Evolutionary conservation across 2,797 vertebrate genomes (phyloP), one percentile per base, ranked within the genome.

Genomic region (Muscicapa comitata): DNA sequence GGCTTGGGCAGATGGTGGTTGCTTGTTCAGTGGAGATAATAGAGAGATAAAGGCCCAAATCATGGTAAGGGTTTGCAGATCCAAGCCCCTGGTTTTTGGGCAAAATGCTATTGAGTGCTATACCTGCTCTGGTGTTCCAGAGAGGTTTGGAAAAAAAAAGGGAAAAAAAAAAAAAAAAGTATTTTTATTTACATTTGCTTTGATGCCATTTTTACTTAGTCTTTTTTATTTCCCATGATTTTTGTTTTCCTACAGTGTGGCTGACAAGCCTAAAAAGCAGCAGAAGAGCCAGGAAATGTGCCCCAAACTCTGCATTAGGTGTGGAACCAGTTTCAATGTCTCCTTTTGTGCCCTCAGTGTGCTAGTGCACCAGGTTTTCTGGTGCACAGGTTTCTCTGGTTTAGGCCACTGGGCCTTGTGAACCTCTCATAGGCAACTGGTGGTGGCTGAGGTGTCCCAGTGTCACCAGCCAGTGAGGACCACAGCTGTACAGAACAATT

Each of bases 221-320:
- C 92, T 96, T 97, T 96, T 97, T 95, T 96, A 94, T 95, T 97
- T 94, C 92, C 97, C 96, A 96, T 96, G 94, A 40, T 97, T 97
- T 97, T 95, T 97, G 96, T 97, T 97, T 97, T 96, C 96, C 95
- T 96, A 96, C 95, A 97, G 97, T 96, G 93, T 97, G 97, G 96
- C 97, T 97, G 96, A 96, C 96, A 97, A 97, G 95, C 97, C 97
- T 96, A 96, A 96, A 97, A 97, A 95, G 97, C 97, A 97, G 96
- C 96, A 97, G 96, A 97, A 97, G 95, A 97, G 96, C 96, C 95
- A 96, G 96, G 95, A 96, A 96, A 96, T 95, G 97, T 97, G 94
- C 93, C 96, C 97, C 97, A 97, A 96, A 97, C 95, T 94, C 93
- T 97, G 95, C 94, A 95, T 96, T 97, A 97, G 97, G 96, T 97